A percentile compares a stretch with the other conserved stretches of the same genome.
phyloP scores from a whole-genome alignment of 2,888 invertebrate genomes.

The Cephus pulcher region DNA sequence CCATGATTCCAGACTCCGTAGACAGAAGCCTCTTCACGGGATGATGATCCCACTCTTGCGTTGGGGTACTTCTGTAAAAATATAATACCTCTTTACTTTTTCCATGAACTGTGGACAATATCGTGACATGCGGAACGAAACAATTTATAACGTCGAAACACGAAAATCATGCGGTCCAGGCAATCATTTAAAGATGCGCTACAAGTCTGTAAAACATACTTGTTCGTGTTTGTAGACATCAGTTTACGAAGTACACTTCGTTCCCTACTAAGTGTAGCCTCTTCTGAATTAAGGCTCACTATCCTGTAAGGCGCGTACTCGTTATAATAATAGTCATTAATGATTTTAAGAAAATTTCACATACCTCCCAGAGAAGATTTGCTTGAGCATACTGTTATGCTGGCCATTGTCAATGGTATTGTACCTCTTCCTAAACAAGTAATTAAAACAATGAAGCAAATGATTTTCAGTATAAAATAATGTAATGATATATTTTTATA shows the following conservation, averaged over 20 bases:
- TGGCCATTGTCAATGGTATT: conserved; percentile 51
- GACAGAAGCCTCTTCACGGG: conserved; percentile 62
- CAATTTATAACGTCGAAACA: not conserved
- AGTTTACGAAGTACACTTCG: conserved; percentile 50
- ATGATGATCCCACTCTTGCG: conserved; percentile 40
- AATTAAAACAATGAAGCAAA: conserved; percentile 21
- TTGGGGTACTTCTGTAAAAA: conserved; percentile 20
- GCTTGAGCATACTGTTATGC: conserved; percentile 48
- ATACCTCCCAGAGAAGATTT: conserved; percentile 53
- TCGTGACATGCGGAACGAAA: conserved; percentile 14
- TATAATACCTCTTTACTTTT: not conserved
- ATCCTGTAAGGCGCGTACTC: conserved; percentile 20
- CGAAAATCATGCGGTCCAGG: not conserved
- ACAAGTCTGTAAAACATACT: conserved; percentile 20
- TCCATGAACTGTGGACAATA: not conserved
- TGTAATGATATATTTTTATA: not conserved
- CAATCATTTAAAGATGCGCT: not conserved
- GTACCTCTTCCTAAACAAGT: conserved; percentile 46
- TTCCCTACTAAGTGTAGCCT: conserved; percentile 41
- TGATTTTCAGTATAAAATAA: not conserved
- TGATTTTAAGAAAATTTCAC: conserved; percentile 10
- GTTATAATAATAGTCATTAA: conserved; percentile 1
- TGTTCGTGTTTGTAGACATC: conserved; percentile 42
- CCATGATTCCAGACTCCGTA: conserved; percentile 64
- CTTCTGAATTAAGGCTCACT: conserved; percentile 34